Evolutionary conservation across 2,888 invertebrate genomes (phyloP).

Genomic region (Callimorpha dominula): DNA sequence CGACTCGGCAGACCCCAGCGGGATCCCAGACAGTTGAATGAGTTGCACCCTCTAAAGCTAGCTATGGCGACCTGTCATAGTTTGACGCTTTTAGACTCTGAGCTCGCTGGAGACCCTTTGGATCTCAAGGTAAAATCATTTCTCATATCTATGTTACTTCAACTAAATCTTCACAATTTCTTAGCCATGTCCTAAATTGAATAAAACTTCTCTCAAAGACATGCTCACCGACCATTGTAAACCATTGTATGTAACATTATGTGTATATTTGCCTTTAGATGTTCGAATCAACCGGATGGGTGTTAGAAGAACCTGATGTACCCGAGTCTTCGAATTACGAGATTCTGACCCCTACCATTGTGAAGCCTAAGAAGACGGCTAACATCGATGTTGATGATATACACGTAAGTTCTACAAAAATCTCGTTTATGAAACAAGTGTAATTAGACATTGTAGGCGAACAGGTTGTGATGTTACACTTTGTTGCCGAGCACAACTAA

Average conservation of each 20-base stretch:
- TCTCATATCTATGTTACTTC: background rate
- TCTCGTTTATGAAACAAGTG: background rate
- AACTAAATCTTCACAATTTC: background rate
- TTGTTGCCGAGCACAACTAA: background rate
- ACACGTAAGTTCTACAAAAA: slow-evolving; percentile 64
- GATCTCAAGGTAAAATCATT: slow-evolving; percentile 91
- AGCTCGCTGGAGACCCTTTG: slow-evolving; percentile 96
- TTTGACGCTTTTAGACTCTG: slow-evolving; percentile 95
- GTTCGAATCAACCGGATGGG: slow-evolving; percentile 98
- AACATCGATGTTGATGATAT: slow-evolving; percentile 83
- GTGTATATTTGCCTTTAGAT: slow-evolving; percentile 84
- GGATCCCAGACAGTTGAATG: slow-evolving; percentile 79
- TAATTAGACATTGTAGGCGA: no score
- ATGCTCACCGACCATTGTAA: no score
- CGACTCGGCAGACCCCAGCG: slow-evolving; percentile 77
- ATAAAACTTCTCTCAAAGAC: no score
- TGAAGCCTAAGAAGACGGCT: slow-evolving; percentile 87
- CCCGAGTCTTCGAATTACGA: slow-evolving; percentile 95
- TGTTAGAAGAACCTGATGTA: slow-evolving; percentile 94
- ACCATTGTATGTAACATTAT: no score
- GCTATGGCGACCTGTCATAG: slow-evolving; percentile 98
- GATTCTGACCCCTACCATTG: slow-evolving; percentile 94
- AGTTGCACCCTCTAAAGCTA: slow-evolving; percentile 87
- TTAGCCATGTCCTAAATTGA: background rate
- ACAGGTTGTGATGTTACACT: background rate